phyloP scores from a whole-genome alignment of 1,140 invertebrate genomes.

The Propsilocerus akamusi region DNA sequence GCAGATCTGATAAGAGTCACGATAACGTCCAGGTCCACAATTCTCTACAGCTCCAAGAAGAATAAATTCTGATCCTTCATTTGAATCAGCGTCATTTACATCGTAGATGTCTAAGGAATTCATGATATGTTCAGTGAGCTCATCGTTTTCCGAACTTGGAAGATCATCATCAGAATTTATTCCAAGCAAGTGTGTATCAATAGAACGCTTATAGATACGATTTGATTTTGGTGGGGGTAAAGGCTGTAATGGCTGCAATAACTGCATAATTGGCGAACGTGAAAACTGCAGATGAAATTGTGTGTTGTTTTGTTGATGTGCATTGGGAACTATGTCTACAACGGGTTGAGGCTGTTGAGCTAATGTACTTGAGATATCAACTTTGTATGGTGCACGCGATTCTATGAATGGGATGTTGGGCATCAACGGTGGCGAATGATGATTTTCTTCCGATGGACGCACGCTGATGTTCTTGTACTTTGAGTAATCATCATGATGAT shows the following conservation, averaged over 20 bases:
- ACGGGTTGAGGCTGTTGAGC: background rate
- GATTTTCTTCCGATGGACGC: background rate
- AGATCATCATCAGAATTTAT: background rate
- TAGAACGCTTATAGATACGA: background rate
- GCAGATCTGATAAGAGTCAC: background rate
- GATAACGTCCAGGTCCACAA: background rate
- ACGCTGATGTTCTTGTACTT: background rate
- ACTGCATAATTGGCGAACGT: background rate
- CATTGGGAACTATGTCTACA: background rate
- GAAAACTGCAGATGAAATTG: background rate
- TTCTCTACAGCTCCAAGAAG: background rate
- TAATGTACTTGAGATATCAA: background rate
- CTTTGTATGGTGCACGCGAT: background rate
- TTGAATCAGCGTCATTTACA: background rate
- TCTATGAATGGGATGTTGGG: background rate
- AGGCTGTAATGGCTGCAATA: background rate
- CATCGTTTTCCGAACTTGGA: background rate
- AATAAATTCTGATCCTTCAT: background rate
- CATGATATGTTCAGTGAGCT: background rate
- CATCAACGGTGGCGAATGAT: too few relatives aligned
- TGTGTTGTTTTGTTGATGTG: too few relatives aligned
- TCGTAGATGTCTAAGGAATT: background rate
- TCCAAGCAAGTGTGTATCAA: background rate
- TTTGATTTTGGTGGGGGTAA: background rate
- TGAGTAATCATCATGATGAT: background rate